Percentiles rank a stretch among this genome's conserved stretches.
phyloP scores from a whole-genome alignment of 1,140 invertebrate genomes.

The Whitmania pigra region DNA sequence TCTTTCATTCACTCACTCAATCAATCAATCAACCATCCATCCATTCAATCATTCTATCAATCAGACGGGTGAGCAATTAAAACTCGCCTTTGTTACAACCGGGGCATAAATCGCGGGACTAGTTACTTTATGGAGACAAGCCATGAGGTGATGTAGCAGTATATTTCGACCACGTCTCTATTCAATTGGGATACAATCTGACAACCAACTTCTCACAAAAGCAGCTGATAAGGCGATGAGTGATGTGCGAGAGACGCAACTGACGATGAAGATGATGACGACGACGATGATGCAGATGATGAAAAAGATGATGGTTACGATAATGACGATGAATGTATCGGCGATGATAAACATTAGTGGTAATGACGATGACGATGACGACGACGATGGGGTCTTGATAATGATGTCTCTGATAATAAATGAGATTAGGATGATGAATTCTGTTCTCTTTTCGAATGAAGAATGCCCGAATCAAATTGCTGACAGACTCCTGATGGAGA shows the following conservation, averaged over 20 bases:
- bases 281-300: not conserved
- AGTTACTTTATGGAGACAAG: no score
- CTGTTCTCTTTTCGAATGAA: no score
- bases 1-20: not conserved
- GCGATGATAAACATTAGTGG: not conserved
- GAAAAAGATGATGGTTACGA: not conserved
- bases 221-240: no score
- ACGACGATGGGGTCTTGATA: not conserved
- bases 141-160: no score
- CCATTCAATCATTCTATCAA: constrained; percentile 4
- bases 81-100: no score
- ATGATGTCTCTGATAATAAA: not conserved
- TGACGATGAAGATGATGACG: not conserved
- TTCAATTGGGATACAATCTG: not conserved
- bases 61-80: not conserved
- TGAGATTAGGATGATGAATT: not conserved
- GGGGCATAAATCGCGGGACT: no score
- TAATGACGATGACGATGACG: not conserved
- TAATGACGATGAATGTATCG: not conserved
- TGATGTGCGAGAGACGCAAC: not conserved
- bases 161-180: not conserved
- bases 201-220: constrained; percentile 1
- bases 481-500: not conserved
- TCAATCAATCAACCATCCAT: constrained; percentile 3
- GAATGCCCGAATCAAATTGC: no score